Base-by-base conservation (phyloP, 2,113 vertebrate species). In the Chrysemys picta region DNA sequence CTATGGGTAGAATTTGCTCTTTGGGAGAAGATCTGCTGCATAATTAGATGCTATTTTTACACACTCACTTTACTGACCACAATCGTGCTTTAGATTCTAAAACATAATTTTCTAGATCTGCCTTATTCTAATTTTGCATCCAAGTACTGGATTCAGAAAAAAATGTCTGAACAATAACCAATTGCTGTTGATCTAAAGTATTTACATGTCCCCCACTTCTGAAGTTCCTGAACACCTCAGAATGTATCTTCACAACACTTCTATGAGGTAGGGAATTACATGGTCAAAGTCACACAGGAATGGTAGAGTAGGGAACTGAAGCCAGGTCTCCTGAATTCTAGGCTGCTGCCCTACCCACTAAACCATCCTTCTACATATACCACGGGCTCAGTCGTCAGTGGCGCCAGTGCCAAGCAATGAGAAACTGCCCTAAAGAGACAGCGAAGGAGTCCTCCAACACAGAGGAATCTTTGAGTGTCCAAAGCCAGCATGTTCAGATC, bases 401-500 rank as follows among this genome's bases (percentile, higher is more conserved):
- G 85, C 29, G 69, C 62, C 72, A 80, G 52, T 49, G 72, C 62
- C 47, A 85, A 49, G 59, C 83, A 83, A 62, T 22, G 1, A 76
- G 78, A 52, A 95, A 80, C 59, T 87, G 76, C 96, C 62, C 62
- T 35, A 8, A n/a, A 65, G 62, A 16, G 31, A 31, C 62, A n/a
- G 62, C 14, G 1, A 65, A 35, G 62, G 31, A 65, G 17, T 14
- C 62, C 47, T 83, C 49, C 24, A 52, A 81, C 80, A 95, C 22
- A 84, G 0, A 13, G 8, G 76, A 72, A 62, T 3, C 1, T 88
- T 85, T 54, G 27, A 50, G 72, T 80, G 84, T 76, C 87, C 82
- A 92, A 93, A 89, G 78, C 42, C 42, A 86, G 89, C 91, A 94
- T 62, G 59, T 62, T 79, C 65, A 52, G 85, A 52, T 42, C 80